Evolutionary conservation across 2,888 invertebrate species (phyloP), one percentile per base, ranked within the genome.

Genomic region (Microdon myrmicae): DNA sequence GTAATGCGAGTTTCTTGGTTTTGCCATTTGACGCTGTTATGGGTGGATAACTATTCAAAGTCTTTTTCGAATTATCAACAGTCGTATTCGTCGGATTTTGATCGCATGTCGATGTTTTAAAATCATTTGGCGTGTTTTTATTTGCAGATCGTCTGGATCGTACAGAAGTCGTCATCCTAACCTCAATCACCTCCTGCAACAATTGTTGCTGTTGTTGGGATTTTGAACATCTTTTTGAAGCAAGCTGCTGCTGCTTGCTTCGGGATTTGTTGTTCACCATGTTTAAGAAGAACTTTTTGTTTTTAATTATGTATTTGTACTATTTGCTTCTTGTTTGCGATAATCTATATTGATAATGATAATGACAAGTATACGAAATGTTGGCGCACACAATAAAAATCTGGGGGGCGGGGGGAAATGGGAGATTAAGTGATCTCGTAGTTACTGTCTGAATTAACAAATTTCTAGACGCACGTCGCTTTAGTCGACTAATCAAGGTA

Each of bases 1-100:
- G 8, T 8, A 8, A 8, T 22, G 8, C 6, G 22, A 6, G 6
- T 6, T 22, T 8, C n/a, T n/a, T n/a, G 56, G 58, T 66, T 39
- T 58, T 58, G 5, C 60, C 58, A 13, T 58, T 61, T 31, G 56
- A 56, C 20, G 58, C 61, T 20, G 60, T 68, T 8, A 61, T 67
- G 12, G 67, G 60, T 2, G 61, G 67, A 45, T 61, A 49, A 2
- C 61, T 53, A 20, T 68, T n/a, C n/a, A n/a, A n/a, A n/a, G n/a
- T n/a, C n/a, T n/a, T n/a, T n/a, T n/a, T n/a, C n/a, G n/a, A n/a
- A n/a, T n/a, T n/a, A n/a, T n/a, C n/a, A n/a, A n/a, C n/a, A n/a
- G n/a, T n/a, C n/a, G n/a, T n/a, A n/a, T n/a, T n/a, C n/a, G n/a
- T n/a, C 26, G 54, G 38, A 13, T 55, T 10, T 8, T 37, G 49